Evolutionary conservation across 2,888 invertebrate species (phyloP).

Genomic region (Nowickia ferox): DNA sequence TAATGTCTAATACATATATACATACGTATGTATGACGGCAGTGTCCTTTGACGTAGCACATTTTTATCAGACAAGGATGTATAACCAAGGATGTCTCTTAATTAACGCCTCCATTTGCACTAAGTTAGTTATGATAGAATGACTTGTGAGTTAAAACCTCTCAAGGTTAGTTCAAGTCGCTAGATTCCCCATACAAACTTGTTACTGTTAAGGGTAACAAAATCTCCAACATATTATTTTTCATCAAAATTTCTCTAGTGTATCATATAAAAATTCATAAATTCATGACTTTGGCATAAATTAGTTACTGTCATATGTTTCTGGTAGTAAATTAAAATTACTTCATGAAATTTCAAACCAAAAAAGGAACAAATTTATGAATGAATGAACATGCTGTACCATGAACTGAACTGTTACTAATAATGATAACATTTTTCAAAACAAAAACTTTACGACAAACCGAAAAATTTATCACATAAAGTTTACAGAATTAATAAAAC

Average conservation of each 20-base stretch:
- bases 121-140: too few relatives aligned
- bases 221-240: background rate
- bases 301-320: constrained; percentile 63
- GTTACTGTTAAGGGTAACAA: too few relatives aligned
- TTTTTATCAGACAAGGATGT: too few relatives aligned
- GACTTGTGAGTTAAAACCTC: too few relatives aligned
- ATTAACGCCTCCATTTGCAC: too few relatives aligned
- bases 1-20: too few relatives aligned
- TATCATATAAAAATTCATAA: constrained; percentile 46
- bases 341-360: constrained; percentile 36
- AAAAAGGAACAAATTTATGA: constrained; percentile 35
- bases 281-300: constrained; percentile 55
- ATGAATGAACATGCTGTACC: constrained; percentile 54
- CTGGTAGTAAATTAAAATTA: constrained; percentile 58
- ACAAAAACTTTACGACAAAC: constrained; percentile 1
- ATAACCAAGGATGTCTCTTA: too few relatives aligned
- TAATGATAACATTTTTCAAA: constrained; percentile 38
- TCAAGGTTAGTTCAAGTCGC: too few relatives aligned
- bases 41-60: too few relatives aligned
- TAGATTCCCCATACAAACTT: too few relatives aligned
- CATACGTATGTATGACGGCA: too few relatives aligned
- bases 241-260: constrained; percentile 22
- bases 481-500: constrained; percentile 16
- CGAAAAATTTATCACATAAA: constrained; percentile 14
- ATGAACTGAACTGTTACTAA: constrained; percentile 54